Evolutionary conservation across 1,140 invertebrate genomes (phyloP), one percentile per base, ranked within the genome.

Genomic region (Trissolcus basalis): DNA sequence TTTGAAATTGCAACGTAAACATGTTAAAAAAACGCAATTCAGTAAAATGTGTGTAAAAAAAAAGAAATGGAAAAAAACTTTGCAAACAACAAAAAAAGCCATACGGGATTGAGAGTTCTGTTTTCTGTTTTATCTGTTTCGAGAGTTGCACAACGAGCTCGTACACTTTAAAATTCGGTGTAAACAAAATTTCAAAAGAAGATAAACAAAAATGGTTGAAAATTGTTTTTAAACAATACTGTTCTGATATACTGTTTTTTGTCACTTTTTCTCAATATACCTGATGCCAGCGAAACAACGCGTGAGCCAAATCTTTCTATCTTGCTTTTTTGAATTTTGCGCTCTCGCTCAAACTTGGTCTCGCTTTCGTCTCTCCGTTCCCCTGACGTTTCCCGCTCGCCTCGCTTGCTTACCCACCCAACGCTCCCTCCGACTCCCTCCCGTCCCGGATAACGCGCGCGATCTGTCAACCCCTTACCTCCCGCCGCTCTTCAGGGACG

Each of bases 261-360:
- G 19, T 6, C 19, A 27, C 19, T 27, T 27, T 27, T 27, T 27
- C 6, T 27, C 19, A 27, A 27, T 3, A 27, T n/a, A 27, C 19
- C 19, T 27, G 1, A 27, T 3, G 6, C 19, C 19, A 27, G 19
- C 19, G 19, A 27, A 3, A 27, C 6, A 27, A 83, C 83, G 83
- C 84, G 85, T 87, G 84, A 86, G 85, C 71, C 70, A 74, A 61
- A 61, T 51, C 27, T 41, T 41, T 45, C 27, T 67, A 39, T 60
- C 48, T 58, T 60, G 12, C 36, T 65, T 39, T 13, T 50, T 11
- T 33, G 39, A 16, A 33, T 13, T 2, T 36, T 16, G 13, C 11
- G 19, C 9, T 73, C 54, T 67, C 47, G 33, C 43, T 56, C 51
- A 19, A 53, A 33, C 60, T 72, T 54, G 45, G 63, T 61, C 73